These are phyloP conservation scores for Cancer borealis DNA, from an alignment of 2,888 invertebrate species.

Conservation along the genomic window DNA sequence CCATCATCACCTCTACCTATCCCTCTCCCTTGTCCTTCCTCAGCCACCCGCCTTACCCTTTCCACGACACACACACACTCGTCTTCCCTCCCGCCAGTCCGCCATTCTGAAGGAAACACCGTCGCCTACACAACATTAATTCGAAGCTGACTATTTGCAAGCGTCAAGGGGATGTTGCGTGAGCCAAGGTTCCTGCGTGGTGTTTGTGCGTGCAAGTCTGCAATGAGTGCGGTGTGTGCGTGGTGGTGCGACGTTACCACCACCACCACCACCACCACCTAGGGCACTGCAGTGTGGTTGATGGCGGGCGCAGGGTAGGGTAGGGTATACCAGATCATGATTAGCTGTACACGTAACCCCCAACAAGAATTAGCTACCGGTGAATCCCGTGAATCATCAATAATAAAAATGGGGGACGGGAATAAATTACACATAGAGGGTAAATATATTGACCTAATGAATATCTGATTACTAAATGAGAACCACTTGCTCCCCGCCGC, in stretches of 20 bases:
- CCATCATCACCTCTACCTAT: conserved; percentile 17
- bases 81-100: background rate
- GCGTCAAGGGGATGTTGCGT: background rate
- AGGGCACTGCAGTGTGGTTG: background rate
- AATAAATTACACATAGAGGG: conserved; percentile 6
- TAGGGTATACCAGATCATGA: background rate
- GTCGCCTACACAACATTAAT: background rate
- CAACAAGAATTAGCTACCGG: conserved; percentile 22
- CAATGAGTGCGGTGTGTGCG: conserved; percentile 29
- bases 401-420: background rate
- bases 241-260: background rate
- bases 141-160: background rate
- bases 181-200: background rate
- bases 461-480: conserved; percentile 29
- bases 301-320: background rate
- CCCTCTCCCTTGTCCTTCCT: background rate
- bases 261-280: background rate
- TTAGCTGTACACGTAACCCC: background rate
- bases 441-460: conserved; percentile 9
- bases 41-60: background rate
- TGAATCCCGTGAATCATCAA: background rate
- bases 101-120: background rate
- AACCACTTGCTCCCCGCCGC: background rate
- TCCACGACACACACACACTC: background rate
- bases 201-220: background rate